Evolutionary conservation across 2,888 invertebrate species (phyloP), one percentile per base, ranked within the genome.

Genomic region (Dynastes grantii): DNA sequence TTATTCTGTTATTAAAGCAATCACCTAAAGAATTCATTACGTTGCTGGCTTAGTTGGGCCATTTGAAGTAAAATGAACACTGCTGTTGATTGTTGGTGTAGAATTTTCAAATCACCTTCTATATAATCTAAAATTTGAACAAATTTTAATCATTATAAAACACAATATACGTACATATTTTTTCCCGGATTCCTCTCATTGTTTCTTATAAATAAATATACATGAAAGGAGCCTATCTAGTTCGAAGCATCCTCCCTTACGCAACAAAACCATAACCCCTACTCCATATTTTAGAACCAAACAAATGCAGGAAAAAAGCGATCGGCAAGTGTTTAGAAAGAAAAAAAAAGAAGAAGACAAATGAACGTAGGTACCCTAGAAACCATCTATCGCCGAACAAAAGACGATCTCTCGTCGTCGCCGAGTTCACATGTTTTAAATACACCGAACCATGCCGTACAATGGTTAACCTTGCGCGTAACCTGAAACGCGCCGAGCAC

Each of bases 381-480:
- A 45, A 8, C 45, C 45, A 83, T 83, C 84, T 85, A 85, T 85
- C 85, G 85, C 85, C 85, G 22, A 84, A 86, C 85, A 86, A 86
- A 85, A 84, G 84, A 83, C 83, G 80, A 83, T 82, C 32, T 63
- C 8, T 37, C 32, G 32, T 37, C 63, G 63, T 45, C 84, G 82
- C 81, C 80, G 81, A 83, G 83, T 85, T 85, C 85, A 85, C 85
- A 84, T 84, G 83, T 85, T 86, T 85, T 85, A 84, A 85, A 85
- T 84, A 84, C 84, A 81, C 45, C 79, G 79, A 37, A 37, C 32
- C 5, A 37, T 37, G 32, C 78, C 79, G 78, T 81, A 86, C 85
- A 85, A 85, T 85, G 82, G 84, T 77, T 83, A 84, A 84, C 86
- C 86, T 87, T 87, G 85, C 83, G 81, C 83, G 86, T 86, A 87